Percentiles rank a stretch among this genome's conserved stretches.
phyloP scores from a whole-genome alignment of 2,888 invertebrate genomes.

The Lumbricus terrestris region DNA sequence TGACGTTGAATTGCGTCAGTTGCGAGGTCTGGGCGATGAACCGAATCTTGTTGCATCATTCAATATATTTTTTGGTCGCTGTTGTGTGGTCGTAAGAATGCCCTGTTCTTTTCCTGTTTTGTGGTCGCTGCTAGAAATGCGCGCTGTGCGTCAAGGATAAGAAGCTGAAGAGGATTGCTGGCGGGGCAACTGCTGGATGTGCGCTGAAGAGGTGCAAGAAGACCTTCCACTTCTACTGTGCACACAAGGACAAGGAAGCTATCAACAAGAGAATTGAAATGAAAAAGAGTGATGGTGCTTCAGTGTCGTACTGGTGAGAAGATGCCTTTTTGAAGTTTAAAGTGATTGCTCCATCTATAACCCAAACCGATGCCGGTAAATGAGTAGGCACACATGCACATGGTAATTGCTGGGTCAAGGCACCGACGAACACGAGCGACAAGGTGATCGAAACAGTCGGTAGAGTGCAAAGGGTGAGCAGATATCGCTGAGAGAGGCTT shows the following conservation, averaged over 20 bases:
- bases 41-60: background rate
- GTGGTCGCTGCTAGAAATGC: conserved; percentile 69
- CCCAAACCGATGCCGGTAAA: no score
- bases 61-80: background rate
- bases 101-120: no score
- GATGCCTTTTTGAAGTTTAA: no score
- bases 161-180: conserved; percentile 21
- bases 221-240: conserved; percentile 75
- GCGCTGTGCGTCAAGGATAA: conserved; percentile 65
- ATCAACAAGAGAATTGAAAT: conserved; percentile 23
- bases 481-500: no score
- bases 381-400: no score
- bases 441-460: no score
- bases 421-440: no score
- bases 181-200: conserved; percentile 74
- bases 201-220: conserved; percentile 66
- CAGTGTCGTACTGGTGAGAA: background rate
- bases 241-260: conserved; percentile 25
- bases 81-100: no score
- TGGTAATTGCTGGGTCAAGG: no score
- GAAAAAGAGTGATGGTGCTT: background rate
- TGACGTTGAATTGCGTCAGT: background rate
- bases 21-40: background rate
- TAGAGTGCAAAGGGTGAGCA: no score
- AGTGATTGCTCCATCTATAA: no score